Evolutionary conservation across 2,113 vertebrate genomes (phyloP).

Genomic region (Agapornis roseicollis): DNA sequence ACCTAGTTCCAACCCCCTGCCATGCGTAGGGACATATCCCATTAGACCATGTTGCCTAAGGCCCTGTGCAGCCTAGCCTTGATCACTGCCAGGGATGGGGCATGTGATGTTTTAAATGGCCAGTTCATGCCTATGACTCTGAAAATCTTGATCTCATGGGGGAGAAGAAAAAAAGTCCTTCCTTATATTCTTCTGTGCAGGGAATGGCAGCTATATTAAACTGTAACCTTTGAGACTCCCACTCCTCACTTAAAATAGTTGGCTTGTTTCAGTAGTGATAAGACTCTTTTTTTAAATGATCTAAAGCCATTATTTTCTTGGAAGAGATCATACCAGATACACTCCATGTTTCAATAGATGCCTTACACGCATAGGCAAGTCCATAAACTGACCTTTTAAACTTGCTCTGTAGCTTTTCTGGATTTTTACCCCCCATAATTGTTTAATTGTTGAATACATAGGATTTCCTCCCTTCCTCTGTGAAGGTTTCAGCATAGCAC

Average conservation of each 20-base stretch:
- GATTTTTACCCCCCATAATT: background rate
- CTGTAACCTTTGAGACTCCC: constrained; percentile 60
- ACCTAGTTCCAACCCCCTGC: background rate
- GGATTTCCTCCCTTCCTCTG: background rate
- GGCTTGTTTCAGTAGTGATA: constrained; percentile 38
- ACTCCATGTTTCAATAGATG: background rate
- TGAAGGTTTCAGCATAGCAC: background rate
- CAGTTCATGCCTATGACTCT: constrained; percentile 36
- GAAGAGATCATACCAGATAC: background rate
- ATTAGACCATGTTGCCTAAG: background rate
- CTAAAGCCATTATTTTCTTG: constrained; percentile 25
- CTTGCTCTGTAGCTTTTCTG: background rate
- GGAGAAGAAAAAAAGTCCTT: constrained; percentile 15
- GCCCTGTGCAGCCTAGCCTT: background rate
- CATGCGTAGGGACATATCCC: background rate
- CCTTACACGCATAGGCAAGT: background rate
- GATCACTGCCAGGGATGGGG: background rate
- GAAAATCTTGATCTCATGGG: constrained; percentile 48
- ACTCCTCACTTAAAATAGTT: constrained; percentile 54
- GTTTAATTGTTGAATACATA: background rate
- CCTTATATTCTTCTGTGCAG: constrained; percentile 3
- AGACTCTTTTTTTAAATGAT: background rate
- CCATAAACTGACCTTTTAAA: background rate
- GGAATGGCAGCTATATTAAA: constrained; percentile 61
- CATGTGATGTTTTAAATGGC: constrained; percentile 52